Evolutionary conservation across 2,797 vertebrate species (phyloP).

Genomic region (Poeciliopsis paucimaculata): DNA sequence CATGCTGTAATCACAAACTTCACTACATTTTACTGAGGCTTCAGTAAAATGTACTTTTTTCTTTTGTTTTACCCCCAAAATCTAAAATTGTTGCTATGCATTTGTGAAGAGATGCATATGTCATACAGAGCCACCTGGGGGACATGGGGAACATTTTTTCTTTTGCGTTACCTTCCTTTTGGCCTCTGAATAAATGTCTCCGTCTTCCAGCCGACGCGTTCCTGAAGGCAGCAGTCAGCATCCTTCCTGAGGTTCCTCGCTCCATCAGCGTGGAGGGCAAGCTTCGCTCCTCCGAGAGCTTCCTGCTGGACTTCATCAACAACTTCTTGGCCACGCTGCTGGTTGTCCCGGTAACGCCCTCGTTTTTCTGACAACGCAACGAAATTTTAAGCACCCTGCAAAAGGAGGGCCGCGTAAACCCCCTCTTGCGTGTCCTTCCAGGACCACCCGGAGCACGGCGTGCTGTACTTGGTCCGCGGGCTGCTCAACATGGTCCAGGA

Average conservation of each 20-base stretch:
- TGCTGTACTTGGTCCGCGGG: conserved; percentile 92
- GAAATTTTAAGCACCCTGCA: not conserved
- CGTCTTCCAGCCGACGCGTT: conserved; percentile 90
- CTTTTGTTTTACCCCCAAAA: not conserved
- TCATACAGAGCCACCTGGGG: no score
- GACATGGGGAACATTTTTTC: no score
- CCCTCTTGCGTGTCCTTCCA: conserved; percentile 48
- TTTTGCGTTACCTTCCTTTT: no score
- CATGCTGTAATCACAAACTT: not conserved
- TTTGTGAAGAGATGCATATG: not conserved
- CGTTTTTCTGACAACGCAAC: not conserved
- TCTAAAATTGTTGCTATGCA: not conserved
- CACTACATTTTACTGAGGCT: not conserved
- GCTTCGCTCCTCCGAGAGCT: conserved; percentile 88
- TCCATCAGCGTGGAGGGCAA: conserved; percentile 93
- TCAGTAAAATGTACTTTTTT: no score
- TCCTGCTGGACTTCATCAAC: conserved; percentile 94
- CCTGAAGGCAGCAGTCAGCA: conserved; percentile 91
- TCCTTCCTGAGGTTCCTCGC: conserved; percentile 93
- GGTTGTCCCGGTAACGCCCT: conserved; percentile 88
- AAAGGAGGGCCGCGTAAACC: no score
- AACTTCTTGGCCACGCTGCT: conserved; percentile 92
- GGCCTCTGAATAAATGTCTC: not conserved
- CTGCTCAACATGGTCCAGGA: conserved; percentile 97
- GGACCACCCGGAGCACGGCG: conserved; percentile 97